phyloP scores from a whole-genome alignment of 2,888 invertebrate genomes.

The Pristionchus fissidentatus region DNA sequence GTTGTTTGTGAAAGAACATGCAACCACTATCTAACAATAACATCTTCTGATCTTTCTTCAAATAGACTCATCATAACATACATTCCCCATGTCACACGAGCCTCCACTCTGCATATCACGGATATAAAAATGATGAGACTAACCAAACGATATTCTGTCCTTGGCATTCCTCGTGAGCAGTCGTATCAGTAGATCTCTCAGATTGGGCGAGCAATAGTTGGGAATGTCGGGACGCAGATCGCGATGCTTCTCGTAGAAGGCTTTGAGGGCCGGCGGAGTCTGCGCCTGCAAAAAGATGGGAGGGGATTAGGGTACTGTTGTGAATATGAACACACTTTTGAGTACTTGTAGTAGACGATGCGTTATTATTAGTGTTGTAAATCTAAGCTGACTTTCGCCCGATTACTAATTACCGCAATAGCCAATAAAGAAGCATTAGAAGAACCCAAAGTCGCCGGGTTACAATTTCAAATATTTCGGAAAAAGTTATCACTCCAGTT shows the following conservation, averaged over 20 bases:
- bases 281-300: conserved; percentile 84
- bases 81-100: not conserved
- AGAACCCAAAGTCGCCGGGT: too few relatives aligned
- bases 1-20: too few relatives aligned
- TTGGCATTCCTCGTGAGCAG: conserved; percentile 89
- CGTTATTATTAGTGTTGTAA: not conserved
- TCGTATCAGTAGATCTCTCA: conserved; percentile 87
- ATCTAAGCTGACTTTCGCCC: too few relatives aligned
- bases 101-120: not conserved
- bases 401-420: too few relatives aligned
- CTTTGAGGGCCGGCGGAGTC: conserved; percentile 95
- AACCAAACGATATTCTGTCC: conserved; percentile 93
- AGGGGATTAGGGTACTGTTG: not conserved
- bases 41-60: too few relatives aligned
- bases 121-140: conserved; percentile 49
- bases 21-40: too few relatives aligned
- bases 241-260: conserved; percentile 92
- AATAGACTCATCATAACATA: too few relatives aligned
- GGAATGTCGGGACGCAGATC: conserved; percentile 84
- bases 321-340: not conserved
- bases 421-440: too few relatives aligned
- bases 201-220: conserved; percentile 89
- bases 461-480: not conserved
- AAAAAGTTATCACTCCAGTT: not conserved
- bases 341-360: not conserved